A percentile compares a stretch with the other conserved stretches of the same genome.
These are phyloP conservation scores for Epizoanthus rinbou DNA, from an alignment of 92 coral and sea anemone genomes.

Conservation along the genomic window DNA sequence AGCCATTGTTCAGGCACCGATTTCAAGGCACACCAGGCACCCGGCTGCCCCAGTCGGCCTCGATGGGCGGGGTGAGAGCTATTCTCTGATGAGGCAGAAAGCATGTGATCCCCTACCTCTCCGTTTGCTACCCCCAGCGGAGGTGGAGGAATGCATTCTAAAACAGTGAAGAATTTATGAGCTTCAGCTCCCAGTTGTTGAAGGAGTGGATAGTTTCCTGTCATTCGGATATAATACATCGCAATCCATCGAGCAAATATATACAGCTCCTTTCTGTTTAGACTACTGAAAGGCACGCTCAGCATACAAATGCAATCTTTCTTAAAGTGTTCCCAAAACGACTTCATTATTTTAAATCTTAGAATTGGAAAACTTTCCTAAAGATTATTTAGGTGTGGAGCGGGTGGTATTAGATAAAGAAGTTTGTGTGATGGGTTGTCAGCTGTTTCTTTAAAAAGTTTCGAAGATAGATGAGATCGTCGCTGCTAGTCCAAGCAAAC, in stretches of 20 bases:
- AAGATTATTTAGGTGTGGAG: no score
- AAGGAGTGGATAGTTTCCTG: neutral
- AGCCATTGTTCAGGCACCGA: constrained; percentile 66
- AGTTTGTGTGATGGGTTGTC: no score
- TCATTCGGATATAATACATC: neutral
- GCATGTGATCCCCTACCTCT: constrained; percentile 37
- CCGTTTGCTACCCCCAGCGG: constrained; percentile 65
- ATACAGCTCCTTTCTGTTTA: no score
- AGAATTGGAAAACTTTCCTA: no score
- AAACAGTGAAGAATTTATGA: neutral
- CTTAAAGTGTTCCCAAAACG: no score
- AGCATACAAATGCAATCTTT: no score
- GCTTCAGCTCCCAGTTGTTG: neutral
- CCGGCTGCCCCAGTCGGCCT: constrained; percentile 45
- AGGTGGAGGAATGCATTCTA: constrained; percentile 56
- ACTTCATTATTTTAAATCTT: no score
- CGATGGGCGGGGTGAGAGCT: constrained; percentile 45
- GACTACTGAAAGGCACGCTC: no score
- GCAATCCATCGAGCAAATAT: neutral
- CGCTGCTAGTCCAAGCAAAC: no score
- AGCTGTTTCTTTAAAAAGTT: no score
- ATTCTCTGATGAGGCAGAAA: constrained; percentile 57
- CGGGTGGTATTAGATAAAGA: no score
- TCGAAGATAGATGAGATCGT: no score
- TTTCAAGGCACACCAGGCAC: constrained; percentile 73